Conservation (phyloP, 2,113 vertebrate species). For the Cynoglossus semilaevis region DNA sequence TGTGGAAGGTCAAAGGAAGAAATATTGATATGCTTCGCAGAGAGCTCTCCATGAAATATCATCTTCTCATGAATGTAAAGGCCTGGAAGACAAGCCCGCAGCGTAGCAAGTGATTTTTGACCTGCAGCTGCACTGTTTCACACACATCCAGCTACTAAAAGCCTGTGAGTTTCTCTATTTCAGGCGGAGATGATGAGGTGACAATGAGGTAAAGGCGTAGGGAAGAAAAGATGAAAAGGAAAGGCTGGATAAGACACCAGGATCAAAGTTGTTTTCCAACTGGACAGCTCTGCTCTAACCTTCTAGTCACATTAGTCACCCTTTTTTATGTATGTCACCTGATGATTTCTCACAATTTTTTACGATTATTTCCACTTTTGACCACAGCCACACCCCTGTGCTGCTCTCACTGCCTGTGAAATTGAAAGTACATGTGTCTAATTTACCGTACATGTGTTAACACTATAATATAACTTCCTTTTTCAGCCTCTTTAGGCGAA, state of each 20-base stretch:
- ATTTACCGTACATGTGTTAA: constrained; percentile 7
- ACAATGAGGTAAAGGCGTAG: constrained; percentile 50
- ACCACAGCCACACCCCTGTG: constrained; percentile 19
- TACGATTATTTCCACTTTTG: constrained; percentile 20
- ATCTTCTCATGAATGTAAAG: constrained; percentile 26
- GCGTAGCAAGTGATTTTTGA: constrained; percentile 2
- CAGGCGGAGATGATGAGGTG: constrained; percentile 58
- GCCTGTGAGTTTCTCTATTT: constrained; percentile 34
- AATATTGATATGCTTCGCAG: constrained; percentile 58
- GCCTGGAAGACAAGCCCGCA: constrained; percentile 8
- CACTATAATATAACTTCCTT: neutral
- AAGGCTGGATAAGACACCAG: constrained; percentile 18
- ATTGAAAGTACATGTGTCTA: constrained; percentile 12
- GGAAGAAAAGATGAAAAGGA: constrained; percentile 21
- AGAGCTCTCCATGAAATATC: constrained; percentile 46
- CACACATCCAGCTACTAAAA: constrained; percentile 31
- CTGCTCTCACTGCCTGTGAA: constrained; percentile 10
- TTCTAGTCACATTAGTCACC: constrained; percentile 42
- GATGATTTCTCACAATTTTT: constrained; percentile 45
- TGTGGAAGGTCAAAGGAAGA: constrained; percentile 39
- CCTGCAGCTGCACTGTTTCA: constrained; percentile 39
- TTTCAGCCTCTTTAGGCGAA: neutral
- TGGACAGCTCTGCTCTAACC: constrained; percentile 40
- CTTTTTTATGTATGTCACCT: constrained; percentile 46
- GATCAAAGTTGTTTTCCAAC: constrained; percentile 38